Conservation (phyloP, 2,888 invertebrate genomes). For the Lasioglossum villosulum region DNA sequence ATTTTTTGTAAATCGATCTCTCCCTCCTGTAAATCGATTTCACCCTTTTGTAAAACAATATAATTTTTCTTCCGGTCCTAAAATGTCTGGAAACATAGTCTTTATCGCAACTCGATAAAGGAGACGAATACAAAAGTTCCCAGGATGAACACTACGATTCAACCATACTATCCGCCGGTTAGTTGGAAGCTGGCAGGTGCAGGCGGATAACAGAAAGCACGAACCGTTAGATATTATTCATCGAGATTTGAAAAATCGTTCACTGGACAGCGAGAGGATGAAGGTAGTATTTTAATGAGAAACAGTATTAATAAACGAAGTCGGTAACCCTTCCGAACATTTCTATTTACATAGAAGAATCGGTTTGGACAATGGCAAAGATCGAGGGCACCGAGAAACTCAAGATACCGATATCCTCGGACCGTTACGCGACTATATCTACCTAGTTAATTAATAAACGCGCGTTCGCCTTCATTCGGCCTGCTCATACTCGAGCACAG, state of each 20-base stretch:
- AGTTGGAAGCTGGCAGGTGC: neutral
- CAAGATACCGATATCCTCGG: constrained; percentile 47
- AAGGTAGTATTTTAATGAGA: constrained; percentile 4
- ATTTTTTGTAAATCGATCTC: too few relatives aligned
- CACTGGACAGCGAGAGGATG: neutral
- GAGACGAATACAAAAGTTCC: neutral
- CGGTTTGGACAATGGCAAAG: constrained; percentile 52
- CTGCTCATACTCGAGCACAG: constrained; percentile 52
- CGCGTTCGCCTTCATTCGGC: constrained; percentile 53
- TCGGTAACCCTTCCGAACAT: constrained; percentile 53
- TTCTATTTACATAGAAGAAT: constrained; percentile 35
- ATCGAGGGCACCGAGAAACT: constrained; percentile 28
- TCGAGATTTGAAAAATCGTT: constrained; percentile 1
- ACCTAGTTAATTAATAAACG: constrained; percentile 70
- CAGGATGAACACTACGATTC: neutral
- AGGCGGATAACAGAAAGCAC: neutral
- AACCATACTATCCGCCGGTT: neutral
- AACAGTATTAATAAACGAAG: constrained; percentile 6
- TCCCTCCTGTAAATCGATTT: too few relatives aligned
- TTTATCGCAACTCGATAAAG: neutral
- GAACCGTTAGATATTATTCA: neutral
- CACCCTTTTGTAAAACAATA: too few relatives aligned
- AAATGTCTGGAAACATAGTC: neutral
- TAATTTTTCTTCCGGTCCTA: too few relatives aligned
- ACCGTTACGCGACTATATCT: constrained; percentile 69